A percentile compares a stretch with the other conserved stretches of the same genome.
Evolutionary conservation across 2,113 vertebrate genomes (phyloP).

Genomic region (Bufo gargarizans): DNA sequence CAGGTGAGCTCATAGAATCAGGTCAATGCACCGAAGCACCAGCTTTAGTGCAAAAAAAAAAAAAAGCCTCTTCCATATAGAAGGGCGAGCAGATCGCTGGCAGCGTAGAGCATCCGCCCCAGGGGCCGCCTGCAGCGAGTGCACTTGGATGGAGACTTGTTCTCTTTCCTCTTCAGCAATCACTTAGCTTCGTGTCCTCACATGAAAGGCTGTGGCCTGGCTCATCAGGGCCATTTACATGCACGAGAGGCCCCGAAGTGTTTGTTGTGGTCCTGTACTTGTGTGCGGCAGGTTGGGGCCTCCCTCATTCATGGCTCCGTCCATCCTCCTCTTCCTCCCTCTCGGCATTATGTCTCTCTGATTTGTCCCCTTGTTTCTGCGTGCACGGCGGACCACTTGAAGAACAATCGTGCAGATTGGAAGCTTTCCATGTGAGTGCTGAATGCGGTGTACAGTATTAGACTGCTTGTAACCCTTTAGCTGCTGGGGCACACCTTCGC

Average conservation of each 20-base stretch:
- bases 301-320: conserved; percentile 66
- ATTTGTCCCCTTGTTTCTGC: conserved; percentile 75
- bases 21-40: not conserved
- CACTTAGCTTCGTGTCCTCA: conserved; percentile 74
- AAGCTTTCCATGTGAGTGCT: conserved; percentile 74
- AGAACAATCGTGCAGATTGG: conserved; percentile 81
- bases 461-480: conserved; percentile 67
- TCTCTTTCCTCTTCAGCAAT: conserved; percentile 55
- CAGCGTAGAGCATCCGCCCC: not conserved
- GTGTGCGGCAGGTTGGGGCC: conserved; percentile 66
- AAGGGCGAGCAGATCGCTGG: not conserved
- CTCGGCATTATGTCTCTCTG: conserved; percentile 72
- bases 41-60: too few species aligned
- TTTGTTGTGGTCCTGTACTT: conserved; percentile 73
- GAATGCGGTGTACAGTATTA: conserved; percentile 73
- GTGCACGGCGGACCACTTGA: conserved; percentile 78
- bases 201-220: conserved; percentile 75
- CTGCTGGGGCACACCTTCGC: not conserved
- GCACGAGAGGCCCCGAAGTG: conserved; percentile 74
- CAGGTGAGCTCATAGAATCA: not conserved
- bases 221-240: conserved; percentile 81
- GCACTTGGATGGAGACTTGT: not conserved
- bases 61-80: too few species aligned
- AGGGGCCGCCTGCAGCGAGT: not conserved
- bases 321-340: conserved; percentile 68